Base-by-base conservation (phyloP, 2,888 invertebrate genomes). In the Andrena minutula region DNA sequence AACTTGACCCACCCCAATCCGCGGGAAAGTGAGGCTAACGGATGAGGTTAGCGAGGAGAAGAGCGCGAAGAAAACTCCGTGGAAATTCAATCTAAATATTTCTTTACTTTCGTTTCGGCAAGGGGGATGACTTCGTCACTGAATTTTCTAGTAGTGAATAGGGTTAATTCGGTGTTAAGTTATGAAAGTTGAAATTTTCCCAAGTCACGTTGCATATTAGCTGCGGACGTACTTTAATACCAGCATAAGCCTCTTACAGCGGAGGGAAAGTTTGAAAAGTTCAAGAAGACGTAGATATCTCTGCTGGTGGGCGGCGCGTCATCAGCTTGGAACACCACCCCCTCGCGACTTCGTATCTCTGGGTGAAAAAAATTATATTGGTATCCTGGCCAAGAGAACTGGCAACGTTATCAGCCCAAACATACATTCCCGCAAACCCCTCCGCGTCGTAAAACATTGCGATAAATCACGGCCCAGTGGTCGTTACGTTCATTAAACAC, bases 401-500 rank as follows among this genome's bases (percentile, higher is more conserved):
- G 53, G 69, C 77, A 70, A 64, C 58, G 64, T 64, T 77, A 79
- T 79, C 79, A 8, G 26, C 20, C 20, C 10, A 5, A 47, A 49
- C 47, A 49, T 77, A 78, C 5, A 49, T 64, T 72, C 30, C 8
- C 35, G 7, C 4, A 16, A n/a, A 16, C 16, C 4, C 16, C 53
- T 16, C 47, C 8, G 32, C 2, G 65, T 32, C 68, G 58, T 58
- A 23, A 70, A 81, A 60, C 64, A n/a, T 20, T 6, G 10, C 53
- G 30, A 79, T 79, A 79, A 81, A 81, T 81, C 70, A 74, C 68
- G 32, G 41, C 2, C 2, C 7, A 35, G 23, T 4, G 51, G 28
- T 53, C 58, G 73, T 79, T 79, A 71, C 53, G 30, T 75, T 68
- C 79, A 53, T 80, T 63, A 66, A 82, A 71, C 56, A 68, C 71